phyloP scores from a whole-genome alignment of 2,113 vertebrate genomes.

The Natator depressus region DNA sequence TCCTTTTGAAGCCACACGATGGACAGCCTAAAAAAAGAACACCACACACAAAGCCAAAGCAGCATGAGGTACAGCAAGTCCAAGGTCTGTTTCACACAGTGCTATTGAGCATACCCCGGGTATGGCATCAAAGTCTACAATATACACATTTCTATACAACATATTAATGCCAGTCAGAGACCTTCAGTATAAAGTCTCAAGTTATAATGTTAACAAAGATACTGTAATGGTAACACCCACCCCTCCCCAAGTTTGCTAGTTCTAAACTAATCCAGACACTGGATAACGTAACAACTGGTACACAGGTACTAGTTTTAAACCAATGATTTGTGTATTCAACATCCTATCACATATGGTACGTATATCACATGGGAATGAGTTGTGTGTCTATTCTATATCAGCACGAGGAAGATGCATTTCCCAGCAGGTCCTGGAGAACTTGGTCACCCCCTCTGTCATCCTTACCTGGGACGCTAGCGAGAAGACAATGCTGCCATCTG shows the following conservation, averaged over 20 bases:
- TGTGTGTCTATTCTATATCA: background rate
- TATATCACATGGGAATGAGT: background rate
- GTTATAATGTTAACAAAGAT: background rate
- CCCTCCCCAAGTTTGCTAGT: background rate
- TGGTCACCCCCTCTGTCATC: background rate
- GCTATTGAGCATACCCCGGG: background rate
- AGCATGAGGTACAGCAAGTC: fast-evolving
- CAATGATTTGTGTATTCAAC: background rate
- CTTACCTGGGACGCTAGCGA: background rate
- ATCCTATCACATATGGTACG: slow-evolving; percentile 31
- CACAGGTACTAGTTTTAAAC: slow-evolving; percentile 42
- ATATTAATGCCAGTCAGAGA: fast-evolving
- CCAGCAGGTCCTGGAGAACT: background rate
- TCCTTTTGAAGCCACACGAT: background rate
- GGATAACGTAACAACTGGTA: slow-evolving; percentile 36
- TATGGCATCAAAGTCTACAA: fast-evolving
- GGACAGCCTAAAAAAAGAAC: background rate
- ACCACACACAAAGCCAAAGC: background rate
- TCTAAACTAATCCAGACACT: slow-evolving; percentile 5
- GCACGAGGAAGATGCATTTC: slow-evolving; percentile 3
- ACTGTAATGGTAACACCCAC: background rate
- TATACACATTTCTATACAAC: fast-evolving
- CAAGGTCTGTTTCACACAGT: background rate
- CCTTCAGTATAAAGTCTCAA: background rate
- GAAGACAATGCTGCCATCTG: background rate